Base-by-base conservation (phyloP, 2,888 invertebrate species). In the Corythucha ciliata region DNA sequence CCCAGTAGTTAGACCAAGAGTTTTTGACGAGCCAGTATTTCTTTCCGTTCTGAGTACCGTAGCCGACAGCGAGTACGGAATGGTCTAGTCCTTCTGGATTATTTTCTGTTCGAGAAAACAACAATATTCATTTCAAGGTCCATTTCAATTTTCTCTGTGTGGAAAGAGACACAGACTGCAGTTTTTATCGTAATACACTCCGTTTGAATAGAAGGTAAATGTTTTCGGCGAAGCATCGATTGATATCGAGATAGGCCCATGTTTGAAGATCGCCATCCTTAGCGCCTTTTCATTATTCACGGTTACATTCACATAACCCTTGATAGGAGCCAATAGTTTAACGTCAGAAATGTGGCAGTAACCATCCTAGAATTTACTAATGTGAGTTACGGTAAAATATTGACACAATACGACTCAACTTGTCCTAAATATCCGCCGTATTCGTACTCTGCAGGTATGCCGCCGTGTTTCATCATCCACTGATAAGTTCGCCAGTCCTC, bases 1-100 rank as follows among this genome's bases (percentile, higher is more conserved):
- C 94, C 94, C 93, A 94, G 66, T 91, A 80, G 61, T 90, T 94
- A 1, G 92, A 93, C 94, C 94, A 94, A 0, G 92, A 93, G 71
- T 94, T 94, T 72, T 93, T 94, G 6, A 94, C 72, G 48, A 96
- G 72, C 94, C 94, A 96, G 69, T 91, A 96, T 53, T 80, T 78
- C 64, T 88, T 74, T 1, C 86, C 88, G 61, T 83, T 79, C 22
- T 93, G 72, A 12, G 74, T 75, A 1, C 94, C 94, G 68, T 85
- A 96, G 1, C 91, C 96, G 0, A 94, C 93, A 3, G 89, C 90
- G 52, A 96, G 67, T 0, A 96, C 96, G 0, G 93, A 87, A 69
- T 96, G 94, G 72, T 96, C 93, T 8, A 96, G 68, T 48, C 80
- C 75, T 40, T 88, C 83, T 2, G 80, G 72, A 52, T 77, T 78